Base-by-base conservation (phyloP, 92 coral and sea anemone species). In the Palythoa caribaeorum region DNA sequence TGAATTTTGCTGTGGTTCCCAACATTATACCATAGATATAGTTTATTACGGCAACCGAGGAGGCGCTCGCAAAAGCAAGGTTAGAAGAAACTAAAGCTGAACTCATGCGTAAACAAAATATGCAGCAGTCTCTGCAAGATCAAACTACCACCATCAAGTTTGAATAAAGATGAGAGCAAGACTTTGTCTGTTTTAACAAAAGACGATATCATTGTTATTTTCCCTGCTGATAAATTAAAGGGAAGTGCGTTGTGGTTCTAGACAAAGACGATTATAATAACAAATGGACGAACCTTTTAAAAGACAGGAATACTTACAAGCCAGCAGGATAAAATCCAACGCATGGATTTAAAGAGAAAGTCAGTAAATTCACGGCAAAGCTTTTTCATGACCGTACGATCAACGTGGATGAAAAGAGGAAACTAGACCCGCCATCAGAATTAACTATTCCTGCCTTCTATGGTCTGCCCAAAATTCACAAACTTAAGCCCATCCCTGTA, bases 321-420 rank as follows among this genome's bases (percentile, higher is more conserved):
- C 83, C 65, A n/a, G 54, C 48, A 15, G 88, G 83, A 35, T 85
- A 85, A 44, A 85, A 85, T 85, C 88, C 84, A 48, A 85, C 88
- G 36, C 20, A 1, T 11, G 55, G 55, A 51, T 51, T 51, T 51
- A 6, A 11, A 6, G 11, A 51, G 55, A 51, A 51, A 51, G 55
- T 51, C 6, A 51, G 8, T 6, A 11, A 6, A 6, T 71, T 85
- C 57, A 70, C 65, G 40, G 66, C 14, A 37, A 74, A 73, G 44
- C 48, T 73, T 1, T 85, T 85, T 20, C 38, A 19, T 47, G 83
- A 74, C 13, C 28, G 51, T 13, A 73, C 40, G 10, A 85, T 73
- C 88, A 85, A 85, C 35, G 83, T 59, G 47, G 88, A 85, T 85
- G 57, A 70, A 50, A 85, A 51, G 11, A 51, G 11, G 55, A 51